Evolutionary conservation across 2,113 vertebrate genomes (phyloP), one percentile per base, ranked within the genome.

Genomic region (Aythya baeri): DNA sequence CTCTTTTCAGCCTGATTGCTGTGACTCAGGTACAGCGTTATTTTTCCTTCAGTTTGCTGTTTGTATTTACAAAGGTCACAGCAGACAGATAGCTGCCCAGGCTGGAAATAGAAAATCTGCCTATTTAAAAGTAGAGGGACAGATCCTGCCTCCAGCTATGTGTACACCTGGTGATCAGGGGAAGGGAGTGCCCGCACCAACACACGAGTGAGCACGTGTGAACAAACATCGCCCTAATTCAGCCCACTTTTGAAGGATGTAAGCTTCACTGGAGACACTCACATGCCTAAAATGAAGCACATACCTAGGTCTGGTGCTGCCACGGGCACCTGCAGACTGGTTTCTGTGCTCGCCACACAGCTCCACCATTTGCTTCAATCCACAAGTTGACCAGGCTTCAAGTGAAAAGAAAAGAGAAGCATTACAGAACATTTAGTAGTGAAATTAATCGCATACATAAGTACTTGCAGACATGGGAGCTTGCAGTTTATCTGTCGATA

Each of bases 91-190:
- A n/a, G 81, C 27, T 94, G 65, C 31, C 43, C n/a, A 72, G 38
- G 59, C 27, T 68, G 67, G 63, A 81, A 94, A 62, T 3, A 86
- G 58, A 82, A 96, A 92, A 93, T 89, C 87, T 90, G 5, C 20
- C 58, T 82, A 17, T 90, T 96, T 95, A 91, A 91, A 83, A 95
- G 70, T 68, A 67, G 22, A 20, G 76, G 91, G 83, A 81, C 86
- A 88, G 79, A 82, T 41, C 49, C 46, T 79, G 86, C 94, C 94
- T 88, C 77, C 77, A 91, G 94, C 93, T 74, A 78, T n/a, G 12
- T 3, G 43, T 75, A 71, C 93, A 86, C 29, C 86, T 86, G 83
- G 89, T 52, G 77, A 72, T 80, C 88, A 91, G 57, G 38, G 73
- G 29, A 66, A 88, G 88, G 90, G 71, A 76, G 88, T 77, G 85